Evolutionary conservation across 2,113 vertebrate genomes (phyloP), one percentile per base, ranked within the genome.

Genomic region (Caretta caretta): DNA sequence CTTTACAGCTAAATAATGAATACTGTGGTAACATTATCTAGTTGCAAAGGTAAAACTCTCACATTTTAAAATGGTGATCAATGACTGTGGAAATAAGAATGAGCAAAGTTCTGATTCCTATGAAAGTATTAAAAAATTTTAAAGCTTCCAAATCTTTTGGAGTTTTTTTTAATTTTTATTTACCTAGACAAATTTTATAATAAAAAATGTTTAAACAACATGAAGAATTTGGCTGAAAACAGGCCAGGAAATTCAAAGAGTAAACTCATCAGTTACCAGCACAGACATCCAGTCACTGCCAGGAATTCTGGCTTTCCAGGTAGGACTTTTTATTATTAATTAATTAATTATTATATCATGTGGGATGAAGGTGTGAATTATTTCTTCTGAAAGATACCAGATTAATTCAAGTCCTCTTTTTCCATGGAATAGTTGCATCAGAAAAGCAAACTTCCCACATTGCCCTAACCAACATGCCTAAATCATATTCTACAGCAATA

Each of bases 1-100:
- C 72, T 65, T 80, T 91, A 62, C 1, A 78, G 56, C 97, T 93
- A 95, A 57, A 65, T 83, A 96, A 97, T 65, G 19, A 38, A 42
- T 42, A 57, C 46, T 62, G 84, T 38, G 38, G 57, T 91, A 65
- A 75, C 65, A 85, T 88, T 87, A 86, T 4, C 80, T 81, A 69
- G 54, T 42, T 75, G 65, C 12, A 80, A 90, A 89, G 4, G 14
- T 93, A 93, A 95, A 88, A 87, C 35, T 35, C 62, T 65, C 80
- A 46, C 88, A 88, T 22, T 62, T 90, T 90, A 91, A 96, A 91
- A 65, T 17, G 14, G 62, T 90, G 93, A 93, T 24, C n/a, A 42
- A 42, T 13, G 72, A 48, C 84, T 57, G 76, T 17, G 46, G 38
- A 72, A 53, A 96, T 87, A 79, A 91, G 72, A 62, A 93, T 90